These are phyloP conservation scores for Xenotilapia flavipinnis DNA, from an alignment of 2,113 vertebrate genomes.

Conservation along the genomic window DNA sequence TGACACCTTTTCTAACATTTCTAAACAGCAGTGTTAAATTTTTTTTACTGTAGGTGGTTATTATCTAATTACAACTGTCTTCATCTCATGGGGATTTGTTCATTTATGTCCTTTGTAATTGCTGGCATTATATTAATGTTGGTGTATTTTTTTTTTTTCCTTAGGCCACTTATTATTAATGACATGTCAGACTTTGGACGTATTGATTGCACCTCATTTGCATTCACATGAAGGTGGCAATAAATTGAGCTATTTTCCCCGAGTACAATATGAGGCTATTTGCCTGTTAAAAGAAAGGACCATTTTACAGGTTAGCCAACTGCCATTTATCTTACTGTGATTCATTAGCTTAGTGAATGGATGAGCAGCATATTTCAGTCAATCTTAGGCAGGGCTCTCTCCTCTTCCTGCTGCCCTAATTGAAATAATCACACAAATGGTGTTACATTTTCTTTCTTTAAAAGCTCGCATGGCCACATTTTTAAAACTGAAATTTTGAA, in stretches of 20 bases:
- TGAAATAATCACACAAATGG: conserved; percentile 36
- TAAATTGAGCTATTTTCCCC: conserved; percentile 43
- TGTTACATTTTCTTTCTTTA: not conserved
- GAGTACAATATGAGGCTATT: conserved; percentile 22
- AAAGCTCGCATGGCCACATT: conserved; percentile 4
- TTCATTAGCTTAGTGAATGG: conserved; percentile 56
- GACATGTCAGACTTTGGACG: not conserved
- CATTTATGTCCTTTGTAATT: not conserved
- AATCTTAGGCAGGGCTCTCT: conserved; percentile 13
- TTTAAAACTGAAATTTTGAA: not conserved
- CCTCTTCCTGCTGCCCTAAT: conserved; percentile 24
- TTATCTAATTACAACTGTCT: not conserved
- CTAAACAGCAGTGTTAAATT: not conserved
- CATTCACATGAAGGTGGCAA: conserved; percentile 29
- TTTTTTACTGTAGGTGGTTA: not conserved
- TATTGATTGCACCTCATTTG: conserved; percentile 44
- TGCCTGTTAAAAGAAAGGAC: conserved; percentile 43
- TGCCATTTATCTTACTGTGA: conserved; percentile 46
- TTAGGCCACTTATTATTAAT: conserved; percentile 13
- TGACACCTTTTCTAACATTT: not conserved
- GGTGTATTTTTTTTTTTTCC: not conserved
- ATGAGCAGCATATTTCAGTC: conserved; percentile 63
- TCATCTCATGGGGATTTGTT: not conserved
- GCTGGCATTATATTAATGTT: not conserved
- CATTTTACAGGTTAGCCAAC: conserved; percentile 47